Base-by-base conservation (phyloP, 2,797 vertebrate genomes). In the Lateolabrax maculatus region DNA sequence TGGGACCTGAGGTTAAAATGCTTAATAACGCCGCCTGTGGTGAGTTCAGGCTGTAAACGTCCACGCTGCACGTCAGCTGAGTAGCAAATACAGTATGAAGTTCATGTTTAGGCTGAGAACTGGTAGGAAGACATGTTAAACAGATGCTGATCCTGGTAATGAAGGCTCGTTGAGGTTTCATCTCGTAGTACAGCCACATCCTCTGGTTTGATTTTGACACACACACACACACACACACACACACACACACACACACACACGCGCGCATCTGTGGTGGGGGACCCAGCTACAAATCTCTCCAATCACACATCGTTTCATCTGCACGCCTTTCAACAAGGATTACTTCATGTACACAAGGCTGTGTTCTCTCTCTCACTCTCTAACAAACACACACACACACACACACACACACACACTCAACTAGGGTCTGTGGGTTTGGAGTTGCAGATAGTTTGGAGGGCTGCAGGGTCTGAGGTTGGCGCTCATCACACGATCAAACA, bases 241-340 rank as follows among this genome's bases (percentile, higher is more conserved):
- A 79, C 70, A 86, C 55, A 61, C 71, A 82, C 62, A 67, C 48
- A 49, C 10, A 68, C 29, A 71, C 57, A 29, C 57, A 71, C 6
- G 80, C 67, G 85, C 51, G 44, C 73, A 81, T 85, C 81, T 88
- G 85, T 57, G 76, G 68, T 56, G 71, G 77, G 61, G 27, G 68
- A 84, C 60, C 70, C 62, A 53, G 76, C 71, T 72, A 67, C 78
- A 79, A 70, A 78, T 80, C 61, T 68, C 70, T 86, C 67, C 51
- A 79, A 80, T 85, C 85, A 77, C 76, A 85, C 84, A 85, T 46
- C 79, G 72, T 86, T 92, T 88, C 77, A 83, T 90, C 81, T 84
- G 70, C 72, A 84, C 10, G 77, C 79, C 39, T 87, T 84, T 90
- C 68, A 85, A 67, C 86, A 75, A 58, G 78, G 65, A 83, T 89